Base-by-base conservation (phyloP, 2,113 vertebrate genomes). In the Catharus bicknelli region DNA sequence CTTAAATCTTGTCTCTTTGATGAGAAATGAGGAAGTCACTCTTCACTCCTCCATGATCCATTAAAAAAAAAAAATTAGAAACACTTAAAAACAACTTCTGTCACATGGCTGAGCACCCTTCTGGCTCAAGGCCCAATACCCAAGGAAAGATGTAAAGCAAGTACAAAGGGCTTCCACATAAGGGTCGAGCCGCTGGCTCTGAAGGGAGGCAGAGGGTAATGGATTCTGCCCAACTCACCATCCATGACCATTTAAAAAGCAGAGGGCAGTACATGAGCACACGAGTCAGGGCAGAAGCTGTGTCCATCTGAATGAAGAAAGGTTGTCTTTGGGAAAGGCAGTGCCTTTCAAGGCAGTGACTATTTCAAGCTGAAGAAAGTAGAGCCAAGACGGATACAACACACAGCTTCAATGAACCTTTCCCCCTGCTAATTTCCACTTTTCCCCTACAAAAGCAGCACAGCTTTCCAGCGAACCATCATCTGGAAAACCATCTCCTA, bases 371-470 rank as follows among this genome's bases (percentile, higher is more conserved):
- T 5, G 5, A 27, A 59, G 21, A 58, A 61, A 67, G 34, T 4
- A 32, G 0, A 14, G 13, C 12, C 17, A 11, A 2, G 6, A 50
- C 29, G 80, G 80, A 50, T 0, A n/a, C 15, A 26, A 38, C n/a
- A 22, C 32, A 36, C 7, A 2, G 23, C 40, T 23, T 9, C 40
- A 11, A 10, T 26, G 26, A 64, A 51, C 9, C 40, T 12, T 7
- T 2, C 1, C 16, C 14, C 8, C 3, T 4, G 4, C 20, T 26
- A 23, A 57, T 42, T 40, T 27, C 14, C 21, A 9, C 72, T 51
- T 61, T 23, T 45, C 59, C 55, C 4, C 8, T 13, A 10, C 8
- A 40, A 69, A 64, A 69, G 14, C 51, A 25, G 54, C 3, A 5
- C 29, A n/a, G 29, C 7, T 70, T 50, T 25, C 34, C 18, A 32